Base-by-base conservation (phyloP, 2,113 vertebrate genomes). In the Sturnira hondurensis region DNA sequence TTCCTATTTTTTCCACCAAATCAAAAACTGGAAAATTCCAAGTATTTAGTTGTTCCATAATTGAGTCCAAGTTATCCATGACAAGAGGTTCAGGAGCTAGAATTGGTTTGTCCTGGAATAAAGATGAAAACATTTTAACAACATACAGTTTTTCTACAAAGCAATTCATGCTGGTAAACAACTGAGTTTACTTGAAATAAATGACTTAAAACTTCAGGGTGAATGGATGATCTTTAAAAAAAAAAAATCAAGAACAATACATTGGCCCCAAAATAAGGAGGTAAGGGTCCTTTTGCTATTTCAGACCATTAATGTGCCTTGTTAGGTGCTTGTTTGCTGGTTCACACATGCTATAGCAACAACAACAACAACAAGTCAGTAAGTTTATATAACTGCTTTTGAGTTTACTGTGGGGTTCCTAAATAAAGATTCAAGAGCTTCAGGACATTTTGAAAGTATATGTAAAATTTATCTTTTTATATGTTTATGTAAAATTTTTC, bases 1-100 rank as follows among this genome's bases (percentile, higher is more conserved):
- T 99, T 70, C 99, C 98, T 2, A 99, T 99, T 97, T 99, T 99
- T 98, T 99, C 99, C 98, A 99, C 99, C 98, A 99, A 98, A 97
- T 98, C 99, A 97, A 99, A 99, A 98, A 99, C 99, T 33, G 99
- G 99, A 96, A 99, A 99, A 98, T 99, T 99, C 99, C 99, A 99
- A 88, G 98, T 99, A 98, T 99, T 99, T 89, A 99, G 97, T 93
- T 99, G 99, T 93, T 98, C 98, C 99, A 99, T 99, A 87, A 99
- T 91, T 8, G 98, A 98, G 93, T 99, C 99, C 96, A 99, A 97
- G 89, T 99, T 99, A 94, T 99, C 99, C 99, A 99, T 99, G 96
- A 99, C 89, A 96, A 99, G 97, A 12, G 99, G 99, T 95, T 99
- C 99, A 6, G 99, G 99, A 93, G 99, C 99, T 97, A 99, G 97